Evolutionary conservation across 1,140 invertebrate species (phyloP).

Genomic region (Pinna nobilis): DNA sequence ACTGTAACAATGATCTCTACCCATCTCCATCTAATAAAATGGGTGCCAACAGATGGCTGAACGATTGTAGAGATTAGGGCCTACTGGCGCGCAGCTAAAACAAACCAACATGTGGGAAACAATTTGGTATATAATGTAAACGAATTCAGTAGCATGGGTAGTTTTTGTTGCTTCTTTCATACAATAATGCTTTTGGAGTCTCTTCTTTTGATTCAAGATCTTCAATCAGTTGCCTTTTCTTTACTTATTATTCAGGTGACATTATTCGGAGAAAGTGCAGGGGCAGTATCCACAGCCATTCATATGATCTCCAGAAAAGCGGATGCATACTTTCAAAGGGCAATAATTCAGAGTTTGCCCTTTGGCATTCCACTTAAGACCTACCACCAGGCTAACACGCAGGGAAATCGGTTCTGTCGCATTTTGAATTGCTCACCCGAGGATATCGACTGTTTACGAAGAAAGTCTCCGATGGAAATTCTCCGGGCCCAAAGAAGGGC

Average conservation of each 20-base stretch:
- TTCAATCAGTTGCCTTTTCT: neutral
- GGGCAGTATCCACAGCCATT: constrained; percentile 42
- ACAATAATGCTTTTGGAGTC: too few species aligned
- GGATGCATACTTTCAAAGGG: constrained; percentile 25
- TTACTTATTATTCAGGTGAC: constrained; percentile 46
- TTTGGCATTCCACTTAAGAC: constrained; percentile 45
- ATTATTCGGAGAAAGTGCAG: constrained; percentile 58
- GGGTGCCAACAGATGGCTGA: too few species aligned
- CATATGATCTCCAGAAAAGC: constrained; percentile 42
- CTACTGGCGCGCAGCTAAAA: too few species aligned
- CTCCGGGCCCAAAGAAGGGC: constrained; percentile 29
- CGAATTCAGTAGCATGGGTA: too few species aligned
- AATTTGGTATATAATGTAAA: too few species aligned
- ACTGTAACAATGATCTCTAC: too few species aligned
- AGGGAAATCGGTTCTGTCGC: constrained; percentile 25
- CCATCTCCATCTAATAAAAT: too few species aligned
- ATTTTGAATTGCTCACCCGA: constrained; percentile 15
- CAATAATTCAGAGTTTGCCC: constrained; percentile 46
- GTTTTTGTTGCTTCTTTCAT: too few species aligned
- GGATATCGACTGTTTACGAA: constrained; percentile 38
- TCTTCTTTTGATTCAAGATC: too few species aligned
- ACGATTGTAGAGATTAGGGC: too few species aligned
- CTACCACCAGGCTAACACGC: constrained; percentile 24
- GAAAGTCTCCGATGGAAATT: constrained; percentile 35
- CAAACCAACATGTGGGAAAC: too few species aligned